Conservation (phyloP, 2,888 invertebrate genomes). For the Scaptomyza reducta region DNA sequence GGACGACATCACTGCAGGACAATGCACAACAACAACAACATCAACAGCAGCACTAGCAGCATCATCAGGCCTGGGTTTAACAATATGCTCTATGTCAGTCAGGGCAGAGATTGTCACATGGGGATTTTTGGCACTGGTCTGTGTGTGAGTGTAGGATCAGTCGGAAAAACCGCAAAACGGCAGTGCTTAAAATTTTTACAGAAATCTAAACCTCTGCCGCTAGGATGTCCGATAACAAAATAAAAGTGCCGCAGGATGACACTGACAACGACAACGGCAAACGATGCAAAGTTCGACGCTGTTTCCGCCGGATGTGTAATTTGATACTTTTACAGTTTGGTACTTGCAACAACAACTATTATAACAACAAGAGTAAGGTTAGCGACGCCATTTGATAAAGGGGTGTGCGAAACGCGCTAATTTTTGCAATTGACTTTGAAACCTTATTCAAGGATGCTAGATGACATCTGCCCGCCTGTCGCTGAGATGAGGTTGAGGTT, state of each 20-base stretch:
- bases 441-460: constrained; percentile 31
- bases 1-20: constrained; percentile 61
- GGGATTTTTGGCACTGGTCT: constrained; percentile 51
- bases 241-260: constrained; percentile 67
- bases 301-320: constrained; percentile 82
- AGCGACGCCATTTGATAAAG: constrained; percentile 41
- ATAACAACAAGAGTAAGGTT: constrained; percentile 11
- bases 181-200: constrained; percentile 58
- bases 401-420: constrained; percentile 60
- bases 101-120: constrained; percentile 45
- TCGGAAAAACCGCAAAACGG: constrained; percentile 50
- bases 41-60: constrained; percentile 15
- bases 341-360: constrained; percentile 43
- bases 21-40: constrained; percentile 40
- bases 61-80: constrained; percentile 31
- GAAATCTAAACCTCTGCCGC: constrained; percentile 53
- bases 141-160: neutral
- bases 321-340: constrained; percentile 79
- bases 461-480: no score
- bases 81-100: constrained; percentile 46
- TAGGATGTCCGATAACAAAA: constrained; percentile 79
- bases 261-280: constrained; percentile 38
- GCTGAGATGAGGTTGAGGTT: no score
- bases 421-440: constrained; percentile 69
- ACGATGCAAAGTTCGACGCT: constrained; percentile 53